Percentiles rank a stretch among this genome's conserved stretches.
phyloP scores from a whole-genome alignment of 2,797 vertebrate genomes.

The Clarias fuscus region DNA sequence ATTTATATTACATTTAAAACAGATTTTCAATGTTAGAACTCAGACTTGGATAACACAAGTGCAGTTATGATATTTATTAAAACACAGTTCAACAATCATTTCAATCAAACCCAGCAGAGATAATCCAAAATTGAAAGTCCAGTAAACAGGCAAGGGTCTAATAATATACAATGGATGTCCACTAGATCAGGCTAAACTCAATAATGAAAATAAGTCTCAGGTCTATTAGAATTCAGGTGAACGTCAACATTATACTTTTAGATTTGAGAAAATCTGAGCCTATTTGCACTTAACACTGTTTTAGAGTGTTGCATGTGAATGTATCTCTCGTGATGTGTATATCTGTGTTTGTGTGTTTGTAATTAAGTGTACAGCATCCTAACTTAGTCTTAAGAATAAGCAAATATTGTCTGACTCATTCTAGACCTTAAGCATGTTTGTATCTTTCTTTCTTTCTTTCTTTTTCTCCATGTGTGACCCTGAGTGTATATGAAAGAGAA shows the following conservation, averaged over 20 bases:
- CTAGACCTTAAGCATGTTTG: conserved; percentile 1
- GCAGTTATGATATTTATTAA: too few species aligned
- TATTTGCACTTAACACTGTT: not conserved
- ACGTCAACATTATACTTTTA: not conserved
- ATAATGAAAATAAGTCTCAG: too few species aligned
- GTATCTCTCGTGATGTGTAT: not conserved
- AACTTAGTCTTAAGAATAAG: conserved; percentile 61
- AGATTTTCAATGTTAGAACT: not conserved
- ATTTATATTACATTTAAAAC: too few species aligned
- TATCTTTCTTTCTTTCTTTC: not conserved
- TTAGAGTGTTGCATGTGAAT: not conserved
- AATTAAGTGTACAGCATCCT: not conserved
- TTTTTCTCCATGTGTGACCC: conserved; percentile 8
- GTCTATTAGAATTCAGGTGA: too few species aligned
- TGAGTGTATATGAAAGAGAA: not conserved
- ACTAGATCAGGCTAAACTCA: too few species aligned
- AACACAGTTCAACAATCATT: too few species aligned
- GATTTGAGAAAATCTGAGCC: not conserved
- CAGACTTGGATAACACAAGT: too few species aligned
- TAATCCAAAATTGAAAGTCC: too few species aligned
- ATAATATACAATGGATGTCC: too few species aligned
- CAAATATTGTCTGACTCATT: conserved; percentile 63
- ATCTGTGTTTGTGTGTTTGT: not conserved
- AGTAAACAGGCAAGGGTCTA: too few species aligned
- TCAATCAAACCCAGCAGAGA: too few species aligned